Evolutionary conservation across 2,888 invertebrate genomes (phyloP).

Genomic region (Ophion slaviceki): DNA sequence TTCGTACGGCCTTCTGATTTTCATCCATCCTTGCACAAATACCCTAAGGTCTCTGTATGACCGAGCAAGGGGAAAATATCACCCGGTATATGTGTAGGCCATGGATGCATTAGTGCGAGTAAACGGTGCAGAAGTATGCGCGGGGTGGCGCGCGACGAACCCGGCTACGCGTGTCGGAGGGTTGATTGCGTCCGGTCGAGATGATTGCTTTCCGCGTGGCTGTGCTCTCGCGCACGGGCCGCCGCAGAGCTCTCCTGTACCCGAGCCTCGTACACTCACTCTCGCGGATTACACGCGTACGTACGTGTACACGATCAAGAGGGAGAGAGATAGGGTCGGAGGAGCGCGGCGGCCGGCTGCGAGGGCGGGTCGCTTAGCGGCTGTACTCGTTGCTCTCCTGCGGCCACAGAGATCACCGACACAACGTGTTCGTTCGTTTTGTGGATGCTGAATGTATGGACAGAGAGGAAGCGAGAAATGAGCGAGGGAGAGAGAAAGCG

Average conservation of each 20-base stretch:
- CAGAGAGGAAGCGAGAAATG: background rate
- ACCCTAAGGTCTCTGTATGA: background rate
- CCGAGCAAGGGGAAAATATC: background rate
- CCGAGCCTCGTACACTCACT: conserved; percentile 25
- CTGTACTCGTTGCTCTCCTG: conserved; percentile 37
- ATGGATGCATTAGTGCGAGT: conserved; percentile 7
- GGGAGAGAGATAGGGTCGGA: background rate
- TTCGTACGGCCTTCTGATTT: background rate
- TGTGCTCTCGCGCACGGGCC: conserved; percentile 69
- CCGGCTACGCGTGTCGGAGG: conserved; percentile 69
- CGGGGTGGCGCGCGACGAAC: conserved; percentile 58
- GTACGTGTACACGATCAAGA: conserved; percentile 26
- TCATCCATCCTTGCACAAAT: conserved; percentile 1
- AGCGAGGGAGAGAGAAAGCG: conserved; percentile 1
- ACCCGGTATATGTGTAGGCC: background rate
- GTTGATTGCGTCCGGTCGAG: conserved; percentile 83
- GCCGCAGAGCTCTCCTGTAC: conserved; percentile 36
- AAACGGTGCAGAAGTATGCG: conserved; percentile 51
- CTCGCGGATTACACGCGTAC: conserved; percentile 60
- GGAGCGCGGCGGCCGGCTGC: background rate
- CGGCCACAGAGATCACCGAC: conserved; percentile 50
- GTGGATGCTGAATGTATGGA: conserved; percentile 17
- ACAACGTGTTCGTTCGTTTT: conserved; percentile 21
- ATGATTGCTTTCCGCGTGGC: conserved; percentile 82
- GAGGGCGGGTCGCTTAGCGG: conserved; percentile 41